Evolutionary conservation across 2,888 invertebrate genomes (phyloP).

Genomic region (Thymelicus acteon): DNA sequence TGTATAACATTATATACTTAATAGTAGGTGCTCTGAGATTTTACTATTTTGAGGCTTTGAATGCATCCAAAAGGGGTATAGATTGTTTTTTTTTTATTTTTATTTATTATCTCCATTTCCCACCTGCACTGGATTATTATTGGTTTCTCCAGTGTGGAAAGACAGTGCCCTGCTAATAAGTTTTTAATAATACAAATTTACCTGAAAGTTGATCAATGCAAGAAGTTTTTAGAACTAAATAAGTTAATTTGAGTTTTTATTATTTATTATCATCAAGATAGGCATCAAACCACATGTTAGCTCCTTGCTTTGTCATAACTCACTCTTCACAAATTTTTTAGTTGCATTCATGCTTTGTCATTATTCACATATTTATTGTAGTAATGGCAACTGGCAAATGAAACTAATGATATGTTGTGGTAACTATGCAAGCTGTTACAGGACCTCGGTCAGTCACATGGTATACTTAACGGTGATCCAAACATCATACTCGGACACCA

Average conservation of each 20-base stretch:
- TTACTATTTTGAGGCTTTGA: background rate
- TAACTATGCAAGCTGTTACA: constrained; percentile 53
- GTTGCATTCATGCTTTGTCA: constrained; percentile 31
- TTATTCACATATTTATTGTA: constrained; percentile 20
- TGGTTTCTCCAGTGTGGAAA: no score
- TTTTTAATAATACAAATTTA: no score
- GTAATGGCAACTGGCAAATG: constrained; percentile 22
- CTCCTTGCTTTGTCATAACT: background rate
- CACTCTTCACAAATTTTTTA: constrained; percentile 21
- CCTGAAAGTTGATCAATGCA: no score
- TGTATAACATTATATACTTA: background rate
- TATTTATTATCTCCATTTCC: no score
- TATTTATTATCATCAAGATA: no score
- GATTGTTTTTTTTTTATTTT: no score
- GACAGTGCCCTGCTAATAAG: no score
- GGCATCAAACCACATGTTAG: background rate
- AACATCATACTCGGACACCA: constrained; percentile 85
- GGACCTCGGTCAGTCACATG: constrained; percentile 78
- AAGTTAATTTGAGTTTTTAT: no score
- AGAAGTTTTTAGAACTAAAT: no score
- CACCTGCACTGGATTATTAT: no score
- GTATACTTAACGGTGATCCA: constrained; percentile 79
- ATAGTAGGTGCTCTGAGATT: background rate
- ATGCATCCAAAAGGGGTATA: no score
- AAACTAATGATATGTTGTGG: constrained; percentile 27